Percentiles rank a stretch among this genome's conserved stretches.
Conservation (phyloP, 23 tunicate species). For the Clavelina lepadiformis region DNA sequence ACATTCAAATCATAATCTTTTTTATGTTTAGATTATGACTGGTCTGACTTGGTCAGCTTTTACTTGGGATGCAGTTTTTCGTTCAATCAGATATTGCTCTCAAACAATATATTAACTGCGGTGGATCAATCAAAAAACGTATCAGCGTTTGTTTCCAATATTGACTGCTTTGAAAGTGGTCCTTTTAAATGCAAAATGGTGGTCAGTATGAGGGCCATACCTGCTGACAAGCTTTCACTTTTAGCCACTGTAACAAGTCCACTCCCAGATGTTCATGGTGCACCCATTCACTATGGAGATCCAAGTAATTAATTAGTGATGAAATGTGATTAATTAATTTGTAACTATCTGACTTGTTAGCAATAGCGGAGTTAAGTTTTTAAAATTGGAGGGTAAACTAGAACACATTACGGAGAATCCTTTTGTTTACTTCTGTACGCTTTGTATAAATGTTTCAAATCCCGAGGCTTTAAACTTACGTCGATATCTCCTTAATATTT, state of each 20-base stretch:
- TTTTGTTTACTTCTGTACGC: no score
- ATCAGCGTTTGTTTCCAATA: conserved; percentile 48
- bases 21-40: conserved; percentile 41
- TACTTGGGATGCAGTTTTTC: conserved; percentile 95
- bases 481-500: no score
- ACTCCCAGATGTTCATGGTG: conserved; percentile 78
- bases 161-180: conserved; percentile 49
- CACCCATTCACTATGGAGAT: conserved; percentile 75
- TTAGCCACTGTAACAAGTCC: conserved; percentile 25
- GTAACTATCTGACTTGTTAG: no score
- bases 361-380: no score
- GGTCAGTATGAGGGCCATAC: conserved; percentile 67
- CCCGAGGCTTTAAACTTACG: no score
- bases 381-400: no score
- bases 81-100: conserved; percentile 53
- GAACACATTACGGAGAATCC: no score
- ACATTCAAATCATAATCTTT: no score
- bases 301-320: no score
- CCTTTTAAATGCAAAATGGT: conserved; percentile 61
- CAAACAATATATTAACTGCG: conserved; percentile 20
- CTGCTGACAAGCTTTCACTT: conserved; percentile 30
- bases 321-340: no score
- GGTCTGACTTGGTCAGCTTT: conserved; percentile 52
- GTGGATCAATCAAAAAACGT: conserved; percentile 19
- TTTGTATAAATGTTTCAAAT: no score